A percentile compares a stretch with the other conserved stretches of the same genome.
Evolutionary conservation across 1,140 invertebrate genomes (phyloP).

Genomic region (Drosophila leontia): DNA sequence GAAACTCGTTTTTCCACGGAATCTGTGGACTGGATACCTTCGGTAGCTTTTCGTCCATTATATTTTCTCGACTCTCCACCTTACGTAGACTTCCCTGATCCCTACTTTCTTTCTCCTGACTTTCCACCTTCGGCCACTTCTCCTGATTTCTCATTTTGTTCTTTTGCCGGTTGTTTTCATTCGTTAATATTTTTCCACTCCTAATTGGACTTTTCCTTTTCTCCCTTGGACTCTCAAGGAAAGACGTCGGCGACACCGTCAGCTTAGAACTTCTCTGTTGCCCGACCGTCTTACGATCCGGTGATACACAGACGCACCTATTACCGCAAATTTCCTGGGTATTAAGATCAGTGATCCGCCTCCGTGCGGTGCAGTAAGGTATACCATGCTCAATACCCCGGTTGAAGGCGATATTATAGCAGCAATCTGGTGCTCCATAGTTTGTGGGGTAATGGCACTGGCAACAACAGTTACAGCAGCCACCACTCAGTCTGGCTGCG

Average conservation of each 20-base stretch:
- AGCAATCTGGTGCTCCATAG: background rate
- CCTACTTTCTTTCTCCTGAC: background rate
- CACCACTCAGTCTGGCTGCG: background rate
- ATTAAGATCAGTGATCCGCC: slow-evolving; percentile 38
- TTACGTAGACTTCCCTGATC: background rate
- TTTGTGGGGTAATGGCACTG: background rate
- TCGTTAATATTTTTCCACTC: too few species aligned
- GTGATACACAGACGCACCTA: background rate
- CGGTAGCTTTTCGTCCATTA: background rate
- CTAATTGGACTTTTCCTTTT: background rate
- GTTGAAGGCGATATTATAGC: background rate
- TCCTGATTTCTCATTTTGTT: too few species aligned
- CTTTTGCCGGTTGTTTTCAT: background rate
- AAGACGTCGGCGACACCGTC: background rate
- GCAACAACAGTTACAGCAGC: slow-evolving; percentile 9
- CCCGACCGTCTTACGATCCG: background rate
- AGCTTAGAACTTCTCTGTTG: background rate
- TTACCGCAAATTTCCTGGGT: slow-evolving; percentile 22
- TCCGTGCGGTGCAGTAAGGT: background rate
- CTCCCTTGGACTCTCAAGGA: background rate
- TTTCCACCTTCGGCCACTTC: background rate
- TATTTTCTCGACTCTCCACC: background rate
- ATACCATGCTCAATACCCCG: background rate
- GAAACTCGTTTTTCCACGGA: background rate
- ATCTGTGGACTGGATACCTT: background rate